phyloP scores from a whole-genome alignment of 2,797 vertebrate species.

The Leptatherina wallacei region DNA sequence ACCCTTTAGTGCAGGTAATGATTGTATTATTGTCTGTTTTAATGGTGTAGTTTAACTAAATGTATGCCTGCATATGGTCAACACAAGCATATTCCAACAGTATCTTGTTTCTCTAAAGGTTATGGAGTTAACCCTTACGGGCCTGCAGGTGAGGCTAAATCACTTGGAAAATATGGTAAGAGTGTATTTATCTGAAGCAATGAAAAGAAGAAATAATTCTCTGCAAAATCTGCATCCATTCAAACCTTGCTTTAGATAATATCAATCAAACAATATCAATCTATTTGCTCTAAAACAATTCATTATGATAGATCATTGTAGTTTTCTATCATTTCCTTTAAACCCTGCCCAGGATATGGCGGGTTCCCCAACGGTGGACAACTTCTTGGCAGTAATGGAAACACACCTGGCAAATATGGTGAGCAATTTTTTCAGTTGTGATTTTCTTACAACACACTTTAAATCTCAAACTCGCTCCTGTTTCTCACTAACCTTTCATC shows the following conservation, averaged over 20 bases:
- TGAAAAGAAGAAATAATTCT: neutral
- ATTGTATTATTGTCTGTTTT: conserved; percentile 48
- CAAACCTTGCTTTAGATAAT: neutral
- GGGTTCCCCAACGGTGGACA: conserved; percentile 53
- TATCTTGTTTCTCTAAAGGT: conserved; percentile 50
- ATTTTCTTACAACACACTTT: neutral
- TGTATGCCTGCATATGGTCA: neutral
- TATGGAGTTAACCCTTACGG: conserved; percentile 55
- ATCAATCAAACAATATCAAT: neutral
- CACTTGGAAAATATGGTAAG: conserved; percentile 69
- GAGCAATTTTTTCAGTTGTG: conserved; percentile 2
- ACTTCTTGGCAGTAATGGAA: conserved; percentile 50
- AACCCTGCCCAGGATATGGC: conserved; percentile 56
- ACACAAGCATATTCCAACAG: neutral
- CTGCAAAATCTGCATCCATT: neutral
- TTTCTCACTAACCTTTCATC: neutral
- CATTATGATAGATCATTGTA: neutral
- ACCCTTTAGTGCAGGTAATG: conserved; percentile 36
- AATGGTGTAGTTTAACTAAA: neutral
- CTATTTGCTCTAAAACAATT: neutral
- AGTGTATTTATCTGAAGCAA: neutral
- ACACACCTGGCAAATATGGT: conserved; percentile 65
- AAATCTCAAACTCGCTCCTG: neutral
- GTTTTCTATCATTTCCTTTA: neutral
- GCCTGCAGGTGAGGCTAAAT: conserved; percentile 53